Conservation (phyloP, 2,888 invertebrate genomes). For the Crematogaster levior region DNA sequence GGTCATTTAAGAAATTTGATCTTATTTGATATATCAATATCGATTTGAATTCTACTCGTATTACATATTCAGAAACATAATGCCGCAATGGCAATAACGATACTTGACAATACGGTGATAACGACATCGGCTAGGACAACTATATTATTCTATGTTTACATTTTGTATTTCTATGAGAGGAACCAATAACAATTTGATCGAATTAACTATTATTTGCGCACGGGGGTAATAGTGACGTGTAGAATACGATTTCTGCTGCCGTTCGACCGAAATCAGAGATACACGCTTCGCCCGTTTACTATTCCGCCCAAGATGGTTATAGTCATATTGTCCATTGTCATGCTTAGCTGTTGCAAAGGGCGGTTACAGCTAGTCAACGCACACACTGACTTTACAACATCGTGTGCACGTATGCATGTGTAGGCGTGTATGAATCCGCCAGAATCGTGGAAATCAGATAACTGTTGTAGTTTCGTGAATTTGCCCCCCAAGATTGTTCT, state of each 20-base stretch:
- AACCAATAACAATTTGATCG: constrained; percentile 47
- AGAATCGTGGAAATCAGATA: constrained; percentile 72
- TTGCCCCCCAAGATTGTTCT: constrained; percentile 48
- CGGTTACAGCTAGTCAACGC: constrained; percentile 60
- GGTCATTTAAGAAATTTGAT: neutral
- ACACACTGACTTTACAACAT: constrained; percentile 50
- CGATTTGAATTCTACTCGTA: constrained; percentile 3
- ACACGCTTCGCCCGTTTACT: constrained; percentile 39
- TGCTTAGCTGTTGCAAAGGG: constrained; percentile 66
- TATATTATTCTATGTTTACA: constrained; percentile 34
- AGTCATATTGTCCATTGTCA: constrained; percentile 53
- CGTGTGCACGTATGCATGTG: neutral
- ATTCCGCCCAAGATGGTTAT: constrained; percentile 49
- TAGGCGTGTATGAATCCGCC: constrained; percentile 33
- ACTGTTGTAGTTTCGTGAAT: constrained; percentile 57
- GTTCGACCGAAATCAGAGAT: constrained; percentile 46
- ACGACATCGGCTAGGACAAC: neutral
- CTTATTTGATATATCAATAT: neutral
- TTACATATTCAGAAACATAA: constrained; percentile 45
- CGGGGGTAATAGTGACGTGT: constrained; percentile 24
- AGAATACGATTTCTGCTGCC: constrained; percentile 24
- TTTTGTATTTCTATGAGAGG: constrained; percentile 47
- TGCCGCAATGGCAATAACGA: neutral
- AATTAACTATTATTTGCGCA: constrained; percentile 51
- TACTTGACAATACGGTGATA: constrained; percentile 8